Evolutionary conservation across 2,113 vertebrate species (phyloP), one percentile per base, ranked within the genome.

Genomic region (Ciconia boyciana): DNA sequence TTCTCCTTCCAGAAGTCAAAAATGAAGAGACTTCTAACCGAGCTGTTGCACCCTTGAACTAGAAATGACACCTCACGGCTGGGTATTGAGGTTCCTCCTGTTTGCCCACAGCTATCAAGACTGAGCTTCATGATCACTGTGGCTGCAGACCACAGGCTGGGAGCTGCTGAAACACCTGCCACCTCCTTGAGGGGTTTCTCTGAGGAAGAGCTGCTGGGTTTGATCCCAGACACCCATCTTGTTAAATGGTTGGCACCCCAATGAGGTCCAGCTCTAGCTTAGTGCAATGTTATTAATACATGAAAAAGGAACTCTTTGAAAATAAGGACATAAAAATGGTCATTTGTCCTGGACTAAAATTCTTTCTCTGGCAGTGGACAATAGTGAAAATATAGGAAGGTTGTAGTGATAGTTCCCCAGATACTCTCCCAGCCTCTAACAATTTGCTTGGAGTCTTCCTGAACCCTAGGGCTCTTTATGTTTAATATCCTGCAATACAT

Each of bases 401-500:
- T 32, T 32, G 54, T 51, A 10, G 19, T 25, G 49, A 29, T 46
- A 18, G 19, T 60, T 93, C 31, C 34, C n/a, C 51, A 46, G 65
- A 32, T 8, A 19, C 8, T 55, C 13, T 60, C 58, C 36, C 58
- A 72, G 13, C 5, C 22, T 39, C 15, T 29, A 71, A 29, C 13
- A 29, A 14, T 8, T 64, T 55, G 2, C 43, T 80, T 26, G 29
- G 48, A 44, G 29, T 18, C 34, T 29, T 64, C 46, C 66, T 28
- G 22, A 75, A 32, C 26, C 34, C 5, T 10, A 43, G 7, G 2
- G 10, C 8, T 62, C 16, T 41, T 24, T 19, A 8, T 31, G 11
- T 69, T 51, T 18, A 26, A 68, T 4, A 41, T 14, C 61, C 22
- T 60, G 6, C 2, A 3, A 11, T 1, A 0, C 1, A 0, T 66